These are phyloP conservation scores for Cyphomyrus discorhynchus DNA, from an alignment of 2,113 vertebrate genomes.

Conservation along the genomic window DNA sequence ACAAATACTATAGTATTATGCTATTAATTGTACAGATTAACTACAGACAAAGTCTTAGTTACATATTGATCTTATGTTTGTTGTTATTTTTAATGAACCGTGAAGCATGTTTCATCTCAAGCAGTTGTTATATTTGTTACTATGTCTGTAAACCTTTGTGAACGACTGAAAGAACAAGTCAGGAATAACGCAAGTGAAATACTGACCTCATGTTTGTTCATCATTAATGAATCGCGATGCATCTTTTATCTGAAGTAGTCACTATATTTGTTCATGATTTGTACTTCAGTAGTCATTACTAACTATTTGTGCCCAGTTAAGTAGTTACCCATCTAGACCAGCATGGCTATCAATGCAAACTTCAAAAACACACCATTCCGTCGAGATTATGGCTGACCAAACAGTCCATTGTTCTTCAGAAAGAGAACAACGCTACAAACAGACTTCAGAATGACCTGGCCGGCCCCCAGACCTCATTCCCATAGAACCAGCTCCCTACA, in stretches of 20 bases:
- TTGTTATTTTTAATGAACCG: background rate
- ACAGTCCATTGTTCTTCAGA: background rate
- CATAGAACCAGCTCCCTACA: background rate
- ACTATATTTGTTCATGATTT: background rate
- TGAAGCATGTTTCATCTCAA: background rate
- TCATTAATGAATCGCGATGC: background rate
- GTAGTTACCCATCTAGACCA: background rate
- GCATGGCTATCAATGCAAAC: background rate
- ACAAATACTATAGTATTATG: background rate
- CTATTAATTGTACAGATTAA: background rate
- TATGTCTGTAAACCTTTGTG: background rate
- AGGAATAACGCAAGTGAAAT: background rate
- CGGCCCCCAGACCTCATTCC: background rate
- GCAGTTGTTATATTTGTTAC: background rate
- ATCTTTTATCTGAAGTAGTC: background rate
- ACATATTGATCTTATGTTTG: background rate
- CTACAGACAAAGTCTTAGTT: background rate
- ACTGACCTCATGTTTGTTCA: background rate
- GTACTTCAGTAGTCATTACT: background rate
- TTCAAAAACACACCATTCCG: background rate
- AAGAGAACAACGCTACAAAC: background rate
- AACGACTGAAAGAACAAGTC: background rate
- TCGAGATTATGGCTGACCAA: background rate
- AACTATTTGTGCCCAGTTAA: background rate
- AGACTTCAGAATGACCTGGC: background rate